Evolutionary conservation across 2,888 invertebrate species (phyloP).

Genomic region (Lagria hirta): DNA sequence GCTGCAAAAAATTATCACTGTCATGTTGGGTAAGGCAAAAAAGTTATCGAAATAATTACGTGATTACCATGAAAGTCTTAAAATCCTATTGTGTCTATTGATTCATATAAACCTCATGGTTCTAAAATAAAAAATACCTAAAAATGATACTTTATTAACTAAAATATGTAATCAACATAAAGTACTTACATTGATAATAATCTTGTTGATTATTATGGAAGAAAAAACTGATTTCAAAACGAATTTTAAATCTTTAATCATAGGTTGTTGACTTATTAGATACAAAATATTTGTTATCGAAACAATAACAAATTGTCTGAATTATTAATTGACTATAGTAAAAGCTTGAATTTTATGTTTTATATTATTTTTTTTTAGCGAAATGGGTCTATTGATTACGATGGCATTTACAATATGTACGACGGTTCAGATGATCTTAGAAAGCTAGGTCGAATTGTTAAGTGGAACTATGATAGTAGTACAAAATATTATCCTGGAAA

Average conservation of each 20-base stretch:
- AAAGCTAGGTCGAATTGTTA: constrained; percentile 67
- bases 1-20: no score
- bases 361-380: constrained; percentile 57
- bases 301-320: background rate
- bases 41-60: no score
- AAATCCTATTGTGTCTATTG: no score
- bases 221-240: constrained; percentile 1
- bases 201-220: no score
- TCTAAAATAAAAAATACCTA: no score
- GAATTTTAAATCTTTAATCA: constrained; percentile 13
- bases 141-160: no score
- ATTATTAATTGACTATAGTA: constrained; percentile 11
- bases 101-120: no score
- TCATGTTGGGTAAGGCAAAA: no score
- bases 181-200: no score
- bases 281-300: background rate
- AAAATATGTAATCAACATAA: no score
- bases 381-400: constrained; percentile 70
- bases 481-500: constrained; percentile 56
- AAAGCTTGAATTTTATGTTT: constrained; percentile 13
- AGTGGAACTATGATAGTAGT: constrained; percentile 68
- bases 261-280: constrained; percentile 1
- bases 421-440: constrained; percentile 69
- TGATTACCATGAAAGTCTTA: no score
- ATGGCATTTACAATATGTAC: constrained; percentile 76